Base-by-base conservation (phyloP, 1,140 invertebrate species). In the Drosophila parabipectinata region DNA sequence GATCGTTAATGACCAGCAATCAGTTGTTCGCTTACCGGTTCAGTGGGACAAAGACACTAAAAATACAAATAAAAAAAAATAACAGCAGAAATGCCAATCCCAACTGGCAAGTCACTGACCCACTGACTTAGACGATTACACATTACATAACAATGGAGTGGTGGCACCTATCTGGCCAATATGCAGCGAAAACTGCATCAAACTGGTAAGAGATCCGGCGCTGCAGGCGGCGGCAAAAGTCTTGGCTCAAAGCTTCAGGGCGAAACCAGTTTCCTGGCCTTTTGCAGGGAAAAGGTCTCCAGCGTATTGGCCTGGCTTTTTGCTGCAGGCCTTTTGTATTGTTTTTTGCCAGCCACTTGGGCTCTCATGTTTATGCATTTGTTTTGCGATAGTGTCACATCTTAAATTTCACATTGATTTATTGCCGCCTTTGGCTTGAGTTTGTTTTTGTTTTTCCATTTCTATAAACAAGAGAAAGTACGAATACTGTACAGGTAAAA, bases 181-280 rank as follows among this genome's bases (percentile, higher is more conserved):
- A 73, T 82, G 85, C 75, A 87, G 54, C 59, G 48, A 77, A 79
- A 82, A 77, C 60, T 79, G 72, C 75, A 62, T 34, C 59, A 30
- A 77, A 77, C 75, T 77, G 74, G 74, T 76, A 76, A 72, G 21
- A n/a, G 18, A 26, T 5, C 26, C 18, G 52, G 15, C 26, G 15
- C 51, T 55, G 28, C 34, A 28, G 45, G 10, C 34, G 12, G 15
- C 15, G 18, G 45, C 48, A 14, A 59, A 55, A 62, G 48, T 41
- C n/a, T 45, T 66, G 50, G 45, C 71, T 76, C 32, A 53, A 60
- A 15, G 39, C 57, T 28, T 37, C 10, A 34, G 55, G 56, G 59
- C 57, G 34, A 78, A 87, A 88, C 84, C 32, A 77, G 83, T 88
- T 88, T 79, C 41, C 55, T 58, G 67, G 74, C 68, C 79, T 64